phyloP scores from a whole-genome alignment of 1,140 invertebrate genomes.

The Lepidurus couesii region DNA sequence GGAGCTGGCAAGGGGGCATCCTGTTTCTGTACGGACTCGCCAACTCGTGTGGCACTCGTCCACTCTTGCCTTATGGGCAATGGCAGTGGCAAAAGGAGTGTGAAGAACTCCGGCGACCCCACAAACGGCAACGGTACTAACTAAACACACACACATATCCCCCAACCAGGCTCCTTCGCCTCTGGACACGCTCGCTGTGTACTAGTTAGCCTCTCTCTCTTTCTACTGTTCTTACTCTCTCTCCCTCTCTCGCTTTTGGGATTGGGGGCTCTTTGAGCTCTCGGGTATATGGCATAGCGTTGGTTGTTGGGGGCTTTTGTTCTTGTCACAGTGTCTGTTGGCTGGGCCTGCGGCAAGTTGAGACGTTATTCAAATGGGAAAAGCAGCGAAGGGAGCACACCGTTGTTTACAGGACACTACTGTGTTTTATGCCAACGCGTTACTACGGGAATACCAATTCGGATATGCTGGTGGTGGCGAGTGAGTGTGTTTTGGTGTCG shows the following conservation, averaged over 20 bases:
- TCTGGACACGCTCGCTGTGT: neutral
- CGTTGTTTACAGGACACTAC: constrained; percentile 19
- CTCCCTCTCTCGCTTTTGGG: neutral
- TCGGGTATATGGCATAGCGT: neutral
- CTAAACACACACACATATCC: neutral
- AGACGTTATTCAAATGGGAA: constrained; percentile 17
- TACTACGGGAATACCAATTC: no score
- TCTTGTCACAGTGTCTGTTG: constrained; percentile 21
- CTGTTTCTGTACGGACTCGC: neutral
- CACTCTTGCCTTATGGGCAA: neutral
- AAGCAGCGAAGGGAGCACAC: constrained; percentile 17
- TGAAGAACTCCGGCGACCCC: constrained; percentile 12
- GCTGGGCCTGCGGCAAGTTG: constrained; percentile 14
- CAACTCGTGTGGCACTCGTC: neutral
- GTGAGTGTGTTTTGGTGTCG: neutral
- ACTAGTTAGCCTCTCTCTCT: neutral
- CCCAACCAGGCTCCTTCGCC: neutral
- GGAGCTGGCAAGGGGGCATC: constrained; percentile 2
- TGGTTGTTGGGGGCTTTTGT: constrained; percentile 10
- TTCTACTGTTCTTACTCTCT: neutral
- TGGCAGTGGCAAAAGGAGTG: neutral
- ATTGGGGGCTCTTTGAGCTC: neutral
- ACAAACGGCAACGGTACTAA: constrained; percentile 14
- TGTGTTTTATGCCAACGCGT: constrained; percentile 3
- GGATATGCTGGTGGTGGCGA: neutral